Conservation (phyloP, 2,888 invertebrate species). For the Leucoma salicis region DNA sequence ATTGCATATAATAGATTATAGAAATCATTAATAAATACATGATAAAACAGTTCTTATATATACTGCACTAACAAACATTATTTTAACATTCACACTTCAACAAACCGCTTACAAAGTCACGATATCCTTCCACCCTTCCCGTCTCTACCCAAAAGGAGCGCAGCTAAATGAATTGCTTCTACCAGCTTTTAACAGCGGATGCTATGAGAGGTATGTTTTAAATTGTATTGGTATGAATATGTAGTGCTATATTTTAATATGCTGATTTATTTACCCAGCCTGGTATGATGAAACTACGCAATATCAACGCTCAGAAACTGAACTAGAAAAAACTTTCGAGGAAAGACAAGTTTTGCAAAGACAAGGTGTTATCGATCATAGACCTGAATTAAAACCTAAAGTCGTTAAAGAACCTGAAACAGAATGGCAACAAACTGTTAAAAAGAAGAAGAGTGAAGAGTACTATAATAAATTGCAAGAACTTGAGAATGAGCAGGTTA, state of each 20-base stretch:
- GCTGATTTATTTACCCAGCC: conserved; percentile 72
- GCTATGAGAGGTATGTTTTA: conserved; percentile 68
- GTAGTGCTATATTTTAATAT: conserved; percentile 11
- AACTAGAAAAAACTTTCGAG: conserved; percentile 93
- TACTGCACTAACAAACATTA: conserved; percentile 60
- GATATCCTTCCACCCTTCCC: conserved; percentile 46
- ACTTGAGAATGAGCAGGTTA: conserved; percentile 91
- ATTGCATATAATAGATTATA: conserved; percentile 29
- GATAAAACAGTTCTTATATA: conserved; percentile 21
- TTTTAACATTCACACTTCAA: conserved; percentile 62
- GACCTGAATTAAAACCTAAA: conserved; percentile 85
- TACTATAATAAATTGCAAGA: conserved; percentile 92
- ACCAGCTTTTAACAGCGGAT: conserved; percentile 71
- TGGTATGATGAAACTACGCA: conserved; percentile 96
- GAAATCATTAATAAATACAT: conserved; percentile 11
- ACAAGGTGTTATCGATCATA: conserved; percentile 84
- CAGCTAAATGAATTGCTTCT: conserved; percentile 74
- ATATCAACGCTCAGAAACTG: conserved; percentile 92
- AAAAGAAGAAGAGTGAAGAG: conserved; percentile 90
- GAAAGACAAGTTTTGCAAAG: conserved; percentile 89
- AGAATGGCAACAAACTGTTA: conserved; percentile 93
- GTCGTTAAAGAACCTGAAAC: conserved; percentile 87
- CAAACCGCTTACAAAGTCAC: conserved; percentile 62
- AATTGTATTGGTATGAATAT: conserved; percentile 16
- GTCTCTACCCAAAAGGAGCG: conserved; percentile 53